Evolutionary conservation across 2,797 vertebrate species (phyloP).

Genomic region (Galaxias olidus): DNA sequence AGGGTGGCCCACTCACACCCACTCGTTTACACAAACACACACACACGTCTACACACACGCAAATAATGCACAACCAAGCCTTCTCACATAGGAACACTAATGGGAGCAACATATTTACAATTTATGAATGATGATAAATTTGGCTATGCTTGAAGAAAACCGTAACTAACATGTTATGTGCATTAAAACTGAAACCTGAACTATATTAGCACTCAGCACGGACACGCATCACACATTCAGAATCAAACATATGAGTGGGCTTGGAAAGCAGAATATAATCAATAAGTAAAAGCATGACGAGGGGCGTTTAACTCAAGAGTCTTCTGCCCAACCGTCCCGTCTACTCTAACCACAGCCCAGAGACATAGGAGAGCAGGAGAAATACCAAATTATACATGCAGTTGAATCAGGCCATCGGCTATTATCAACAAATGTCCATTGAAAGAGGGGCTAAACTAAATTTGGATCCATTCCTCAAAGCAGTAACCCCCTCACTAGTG

Average conservation of each 20-base stretch:
- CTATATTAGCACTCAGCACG: conserved; percentile 8
- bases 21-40: conserved; percentile 12
- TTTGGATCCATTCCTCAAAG: conserved; percentile 68
- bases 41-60: conserved; percentile 3
- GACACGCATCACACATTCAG: conserved; percentile 23
- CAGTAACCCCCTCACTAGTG: conserved; percentile 56
- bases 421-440: conserved; percentile 68
- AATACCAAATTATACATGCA: conserved; percentile 68
- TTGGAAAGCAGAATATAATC: conserved; percentile 67
- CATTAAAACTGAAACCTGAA: conserved; percentile 7
- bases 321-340: conserved; percentile 77
- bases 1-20: conserved; percentile 24
- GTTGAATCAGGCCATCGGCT: conserved; percentile 69
- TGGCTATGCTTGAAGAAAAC: conserved; percentile 12
- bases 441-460: conserved; percentile 68
- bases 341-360: conserved; percentile 80
- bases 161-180: not conserved
- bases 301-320: conserved; percentile 75
- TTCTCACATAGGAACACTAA: not conserved
- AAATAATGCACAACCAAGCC: conserved; percentile 1
- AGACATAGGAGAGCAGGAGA: conserved; percentile 72
- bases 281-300: conserved; percentile 81
- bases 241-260: conserved; percentile 36
- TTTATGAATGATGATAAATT: not conserved
- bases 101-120: conserved; percentile 1